A percentile compares a stretch with the other conserved stretches of the same genome.
Evolutionary conservation across 2,888 invertebrate genomes (phyloP).

Genomic region (Cephus runcator): DNA sequence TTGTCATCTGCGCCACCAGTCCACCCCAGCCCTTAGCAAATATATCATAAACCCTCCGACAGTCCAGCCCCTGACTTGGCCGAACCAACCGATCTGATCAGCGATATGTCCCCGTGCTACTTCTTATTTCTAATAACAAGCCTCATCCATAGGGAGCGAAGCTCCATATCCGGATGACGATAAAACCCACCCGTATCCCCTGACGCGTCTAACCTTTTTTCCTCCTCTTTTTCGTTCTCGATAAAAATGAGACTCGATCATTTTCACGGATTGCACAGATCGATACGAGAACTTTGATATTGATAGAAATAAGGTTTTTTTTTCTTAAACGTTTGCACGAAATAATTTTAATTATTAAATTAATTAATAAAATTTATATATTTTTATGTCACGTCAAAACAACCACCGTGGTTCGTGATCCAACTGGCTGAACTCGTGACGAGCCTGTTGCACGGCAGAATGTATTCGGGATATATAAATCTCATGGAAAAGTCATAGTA

Average conservation of each 20-base stretch:
- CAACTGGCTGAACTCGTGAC: not conserved
- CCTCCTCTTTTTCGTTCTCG: not conserved
- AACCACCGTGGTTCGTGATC: too few species aligned
- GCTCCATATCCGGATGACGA: not conserved
- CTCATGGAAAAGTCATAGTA: not conserved
- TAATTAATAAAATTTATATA: not conserved
- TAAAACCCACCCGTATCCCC: not conserved
- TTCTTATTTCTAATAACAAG: conserved; percentile 13
- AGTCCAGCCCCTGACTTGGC: conserved; percentile 6
- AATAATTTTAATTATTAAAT: too few species aligned
- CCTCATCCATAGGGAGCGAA: not conserved
- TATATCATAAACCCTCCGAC: conserved; percentile 16
- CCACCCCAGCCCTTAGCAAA: conserved; percentile 14
- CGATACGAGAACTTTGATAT: not conserved
- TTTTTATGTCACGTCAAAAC: too few species aligned
- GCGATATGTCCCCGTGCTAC: conserved; percentile 12
- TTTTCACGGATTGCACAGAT: not conserved
- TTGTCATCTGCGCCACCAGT: conserved; percentile 12
- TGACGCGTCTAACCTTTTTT: not conserved
- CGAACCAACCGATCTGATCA: conserved; percentile 14
- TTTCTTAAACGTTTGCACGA: accelerated
- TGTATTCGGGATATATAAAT: not conserved
- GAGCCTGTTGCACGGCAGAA: not conserved
- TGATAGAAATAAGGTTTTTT: not conserved
- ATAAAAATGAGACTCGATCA: not conserved